A percentile compares a stretch with the other conserved stretches of the same genome.
phyloP scores from a whole-genome alignment of 1,140 invertebrate genomes.

The Bradynema listronoti region DNA sequence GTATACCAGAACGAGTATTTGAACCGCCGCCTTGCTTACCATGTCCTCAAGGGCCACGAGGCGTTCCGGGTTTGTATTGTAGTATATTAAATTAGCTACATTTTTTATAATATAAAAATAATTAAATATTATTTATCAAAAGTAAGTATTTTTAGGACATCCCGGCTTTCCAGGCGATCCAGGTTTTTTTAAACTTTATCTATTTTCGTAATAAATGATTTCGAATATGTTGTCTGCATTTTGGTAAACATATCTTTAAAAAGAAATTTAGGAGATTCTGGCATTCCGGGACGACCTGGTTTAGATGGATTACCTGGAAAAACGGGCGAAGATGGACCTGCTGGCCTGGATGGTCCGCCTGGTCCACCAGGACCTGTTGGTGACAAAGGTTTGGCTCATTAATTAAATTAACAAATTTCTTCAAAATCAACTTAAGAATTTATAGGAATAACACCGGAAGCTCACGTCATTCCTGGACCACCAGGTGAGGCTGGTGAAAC shows the following conservation, averaged over 20 bases:
- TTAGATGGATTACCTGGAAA: conserved; percentile 30
- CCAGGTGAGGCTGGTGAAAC: conserved; percentile 52
- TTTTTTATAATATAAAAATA: too few species aligned
- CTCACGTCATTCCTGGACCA: conserved; percentile 55
- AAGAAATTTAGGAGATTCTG: conserved; percentile 49
- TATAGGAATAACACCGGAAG: conserved; percentile 48
- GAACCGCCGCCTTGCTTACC: conserved; percentile 57
- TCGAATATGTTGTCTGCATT: not conserved
- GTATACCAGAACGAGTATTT: conserved; percentile 56
- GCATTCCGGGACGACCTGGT: conserved; percentile 41
- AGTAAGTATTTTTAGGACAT: too few species aligned
- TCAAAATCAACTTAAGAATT: conserved; percentile 4
- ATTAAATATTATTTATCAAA: too few species aligned
- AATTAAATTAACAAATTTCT: conserved; percentile 8
- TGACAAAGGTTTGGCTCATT: conserved; percentile 38
- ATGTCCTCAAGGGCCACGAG: conserved; percentile 56
- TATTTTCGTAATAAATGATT: not conserved
- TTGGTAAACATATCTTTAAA: conserved; percentile 27
- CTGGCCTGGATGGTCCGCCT: conserved; percentile 29
- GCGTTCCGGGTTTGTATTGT: conserved; percentile 33
- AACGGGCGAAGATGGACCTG: conserved; percentile 37
- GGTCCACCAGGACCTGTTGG: conserved; percentile 42
- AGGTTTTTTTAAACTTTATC: too few species aligned
- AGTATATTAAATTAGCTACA: conserved; percentile 17
- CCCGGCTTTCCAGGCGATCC: conserved; percentile 51